Base-by-base conservation (phyloP, 2,888 invertebrate species). In the Mechanitis messenoides region DNA sequence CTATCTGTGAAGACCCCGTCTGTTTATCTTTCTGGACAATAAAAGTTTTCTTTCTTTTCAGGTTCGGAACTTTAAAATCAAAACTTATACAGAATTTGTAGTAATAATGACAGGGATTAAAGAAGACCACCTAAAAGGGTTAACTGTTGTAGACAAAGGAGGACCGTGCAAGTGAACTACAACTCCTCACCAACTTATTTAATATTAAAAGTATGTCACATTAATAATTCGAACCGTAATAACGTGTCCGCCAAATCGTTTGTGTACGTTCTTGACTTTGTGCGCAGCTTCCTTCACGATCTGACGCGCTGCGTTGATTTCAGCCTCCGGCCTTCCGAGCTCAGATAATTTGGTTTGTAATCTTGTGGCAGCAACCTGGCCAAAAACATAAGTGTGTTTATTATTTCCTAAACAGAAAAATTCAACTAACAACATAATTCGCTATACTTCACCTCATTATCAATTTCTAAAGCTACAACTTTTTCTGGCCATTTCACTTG, bases 401-500 rank as follows among this genome's bases (percentile, higher is more conserved):
- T 20, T 20, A 20, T 20, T 20, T 20, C 20, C 20, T 20, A 20
- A 20, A 20, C 20, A 20, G 20, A 38, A 38, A 38, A 6, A 9
- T 9, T 3, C 3, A 42, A 9, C 1, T 9, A 42, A 3, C 11
- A 1, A 42, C 6, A 42, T 1, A 42, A 42, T 42, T 42, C 3
- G 7, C 20, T 20, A 33, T 57, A 55, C 45, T 38, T 28, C 63
- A 86, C 89, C 81, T 89, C 89, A 69, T 83, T 84, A 54, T 89
- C 90, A 12, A 90, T 85, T 67, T 88, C 84, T 3, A 91, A 73
- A 0, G 89, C 86, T 38, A 91, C 89, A 1, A 91, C 76, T 76
- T 90, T 91, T 72, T 90, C 90, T 0, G 90, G 90, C 82, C 86
- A 85, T 67, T 90, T 90, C 58, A 91, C 88, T 67, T 90, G 89